These are phyloP conservation scores for Scaptomyza graminum DNA, from an alignment of 1,140 invertebrate species.

Conservation along the genomic window DNA sequence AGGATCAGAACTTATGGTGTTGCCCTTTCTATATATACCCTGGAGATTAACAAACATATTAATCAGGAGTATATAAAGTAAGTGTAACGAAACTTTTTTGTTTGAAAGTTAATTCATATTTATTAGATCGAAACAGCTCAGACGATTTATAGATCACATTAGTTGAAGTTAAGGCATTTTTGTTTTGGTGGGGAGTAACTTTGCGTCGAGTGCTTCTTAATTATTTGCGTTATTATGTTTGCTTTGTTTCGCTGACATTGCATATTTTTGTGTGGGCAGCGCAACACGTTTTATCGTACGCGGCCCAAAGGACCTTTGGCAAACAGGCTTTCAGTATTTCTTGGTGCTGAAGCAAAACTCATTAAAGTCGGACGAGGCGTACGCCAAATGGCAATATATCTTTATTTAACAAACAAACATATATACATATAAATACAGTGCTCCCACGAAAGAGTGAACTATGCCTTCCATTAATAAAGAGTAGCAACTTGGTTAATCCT, in stretches of 20 bases:
- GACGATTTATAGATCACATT: too few relatives aligned
- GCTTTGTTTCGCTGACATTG: slow-evolving; percentile 33
- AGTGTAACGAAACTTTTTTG: too few relatives aligned
- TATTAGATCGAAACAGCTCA: too few relatives aligned
- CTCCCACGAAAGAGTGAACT: too few relatives aligned
- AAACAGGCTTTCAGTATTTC: slow-evolving; percentile 30
- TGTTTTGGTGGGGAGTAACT: background rate
- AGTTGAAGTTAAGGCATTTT: too few relatives aligned
- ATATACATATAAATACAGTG: too few relatives aligned
- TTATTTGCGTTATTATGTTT: background rate
- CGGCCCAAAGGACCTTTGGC: background rate
- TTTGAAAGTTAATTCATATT: too few relatives aligned
- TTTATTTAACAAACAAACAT: background rate
- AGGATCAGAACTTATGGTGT: slow-evolving; percentile 1
- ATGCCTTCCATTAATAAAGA: too few relatives aligned
- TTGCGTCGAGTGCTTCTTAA: background rate
- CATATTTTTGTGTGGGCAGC: slow-evolving; percentile 15
- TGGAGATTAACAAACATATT: background rate
- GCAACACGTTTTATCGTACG: slow-evolving; percentile 30
- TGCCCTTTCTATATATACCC: slow-evolving; percentile 3
- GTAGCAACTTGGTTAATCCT: too few relatives aligned
- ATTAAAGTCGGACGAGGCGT: slow-evolving; percentile 1
- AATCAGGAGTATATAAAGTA: too few relatives aligned
- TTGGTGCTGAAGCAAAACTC: background rate
- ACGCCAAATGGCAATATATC: background rate